Evolutionary conservation across 2,797 vertebrate species (phyloP).

Genomic region (Hippocampus kuda): DNA sequence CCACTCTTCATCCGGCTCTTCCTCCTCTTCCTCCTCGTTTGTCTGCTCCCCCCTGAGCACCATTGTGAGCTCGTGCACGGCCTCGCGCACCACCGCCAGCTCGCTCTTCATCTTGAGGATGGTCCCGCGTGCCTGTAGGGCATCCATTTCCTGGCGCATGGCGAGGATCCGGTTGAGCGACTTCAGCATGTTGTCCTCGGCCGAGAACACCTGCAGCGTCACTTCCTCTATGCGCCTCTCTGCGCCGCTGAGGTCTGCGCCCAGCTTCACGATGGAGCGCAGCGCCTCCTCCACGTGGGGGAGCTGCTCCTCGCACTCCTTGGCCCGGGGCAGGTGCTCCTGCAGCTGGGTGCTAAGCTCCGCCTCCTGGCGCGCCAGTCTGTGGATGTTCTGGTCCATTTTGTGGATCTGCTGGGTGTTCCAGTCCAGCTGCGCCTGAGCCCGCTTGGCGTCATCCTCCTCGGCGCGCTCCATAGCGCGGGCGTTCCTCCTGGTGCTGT

Average conservation of each 20-base stretch:
- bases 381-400: constrained; percentile 64
- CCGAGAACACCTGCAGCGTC: constrained; percentile 69
- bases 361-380: constrained; percentile 53
- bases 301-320: constrained; percentile 73
- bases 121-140: constrained; percentile 66
- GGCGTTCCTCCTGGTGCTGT: constrained; percentile 79
- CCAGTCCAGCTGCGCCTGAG: constrained; percentile 70
- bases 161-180: constrained; percentile 66
- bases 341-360: constrained; percentile 66
- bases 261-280: constrained; percentile 75
- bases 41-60: constrained; percentile 32
- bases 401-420: constrained; percentile 66
- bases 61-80: constrained; percentile 52
- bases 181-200: constrained; percentile 80
- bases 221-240: constrained; percentile 77
- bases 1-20: constrained; percentile 33
- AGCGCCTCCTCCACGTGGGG: constrained; percentile 79
- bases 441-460: constrained; percentile 69
- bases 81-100: constrained; percentile 60
- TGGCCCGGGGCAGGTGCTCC: constrained; percentile 67
- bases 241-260: constrained; percentile 66
- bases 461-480: constrained; percentile 79
- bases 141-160: constrained; percentile 71
- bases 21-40: constrained; percentile 25
- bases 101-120: constrained; percentile 68